Evolutionary conservation across 2,797 vertebrate species (phyloP).

Genomic region (Argyrosomus regius): DNA sequence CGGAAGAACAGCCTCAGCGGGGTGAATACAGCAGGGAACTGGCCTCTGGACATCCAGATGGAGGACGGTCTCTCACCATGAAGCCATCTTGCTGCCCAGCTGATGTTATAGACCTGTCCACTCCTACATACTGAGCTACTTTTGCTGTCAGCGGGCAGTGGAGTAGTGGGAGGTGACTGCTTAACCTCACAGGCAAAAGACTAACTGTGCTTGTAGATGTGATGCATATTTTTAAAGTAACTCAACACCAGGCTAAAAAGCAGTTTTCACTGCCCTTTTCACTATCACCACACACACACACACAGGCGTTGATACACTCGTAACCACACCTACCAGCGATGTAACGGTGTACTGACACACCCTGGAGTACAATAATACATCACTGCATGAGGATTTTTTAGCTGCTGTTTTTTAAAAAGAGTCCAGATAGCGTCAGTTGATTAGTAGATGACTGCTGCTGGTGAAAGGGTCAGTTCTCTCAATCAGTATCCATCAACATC

Average conservation of each 20-base stretch:
- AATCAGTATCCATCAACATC: too few species aligned
- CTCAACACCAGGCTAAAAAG: background rate
- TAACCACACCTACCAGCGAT: background rate
- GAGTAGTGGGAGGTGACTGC: constrained; percentile 3
- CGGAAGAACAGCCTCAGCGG: background rate
- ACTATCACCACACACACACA: background rate
- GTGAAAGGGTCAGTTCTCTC: too few species aligned
- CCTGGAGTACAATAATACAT: background rate
- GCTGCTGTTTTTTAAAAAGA: too few species aligned
- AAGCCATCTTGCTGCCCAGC: constrained; percentile 17
- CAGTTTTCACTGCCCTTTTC: background rate
- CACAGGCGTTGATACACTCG: background rate
- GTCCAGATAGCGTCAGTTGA: too few species aligned
- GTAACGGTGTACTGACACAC: background rate
- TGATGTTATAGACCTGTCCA: constrained; percentile 23
- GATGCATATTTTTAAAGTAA: constrained; percentile 13
- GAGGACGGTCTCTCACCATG: constrained; percentile 15
- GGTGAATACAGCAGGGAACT: constrained; percentile 13
- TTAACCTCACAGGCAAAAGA: constrained; percentile 19
- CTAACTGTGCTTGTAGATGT: background rate
- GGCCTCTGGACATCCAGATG: constrained; percentile 51
- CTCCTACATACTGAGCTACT: constrained; percentile 39
- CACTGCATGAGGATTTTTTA: background rate
- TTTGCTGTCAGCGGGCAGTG: constrained; percentile 13
- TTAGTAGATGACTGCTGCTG: too few species aligned